A percentile compares a stretch with the other conserved stretches of the same genome.
Conservation (phyloP, 2,888 invertebrate species). For the Antheraea yamamai region DNA sequence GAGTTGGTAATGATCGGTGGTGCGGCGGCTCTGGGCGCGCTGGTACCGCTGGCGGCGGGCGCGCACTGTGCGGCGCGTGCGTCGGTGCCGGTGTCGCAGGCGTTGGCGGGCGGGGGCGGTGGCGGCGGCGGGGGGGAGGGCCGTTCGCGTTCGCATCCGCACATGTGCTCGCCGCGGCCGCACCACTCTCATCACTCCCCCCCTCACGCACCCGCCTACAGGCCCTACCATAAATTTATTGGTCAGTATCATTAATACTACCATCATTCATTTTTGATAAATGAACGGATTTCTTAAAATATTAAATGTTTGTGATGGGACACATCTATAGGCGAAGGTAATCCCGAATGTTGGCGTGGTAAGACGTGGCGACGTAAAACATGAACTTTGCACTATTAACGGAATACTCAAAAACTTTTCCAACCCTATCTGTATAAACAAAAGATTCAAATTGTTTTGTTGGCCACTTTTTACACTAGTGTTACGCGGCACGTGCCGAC, state of each 20-base stretch:
- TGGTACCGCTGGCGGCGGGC: conserved; percentile 89
- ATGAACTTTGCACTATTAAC: too few relatives aligned
- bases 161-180: conserved; percentile 90
- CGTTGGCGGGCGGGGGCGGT: conserved; percentile 80
- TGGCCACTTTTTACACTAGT: too few relatives aligned
- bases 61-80: conserved; percentile 36
- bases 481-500: too few relatives aligned
- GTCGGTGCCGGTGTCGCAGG: conserved; percentile 84
- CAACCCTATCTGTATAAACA: too few relatives aligned
- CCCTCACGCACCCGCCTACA: conserved; percentile 89
- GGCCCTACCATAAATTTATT: conserved; percentile 94
- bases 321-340: too few relatives aligned
- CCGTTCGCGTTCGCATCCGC: conserved; percentile 84
- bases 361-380: too few relatives aligned
- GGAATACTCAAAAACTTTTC: too few relatives aligned
- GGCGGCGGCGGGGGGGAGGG: conserved; percentile 47
- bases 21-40: conserved; percentile 88
- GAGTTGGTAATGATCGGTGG: conserved; percentile 91
- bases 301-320: too few relatives aligned
- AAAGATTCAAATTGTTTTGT: too few relatives aligned
- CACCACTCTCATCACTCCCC: conserved; percentile 89
- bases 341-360: too few relatives aligned
- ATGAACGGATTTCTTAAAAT: too few relatives aligned
- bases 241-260: conserved; percentile 77
- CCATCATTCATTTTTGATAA: too few relatives aligned